These are phyloP conservation scores for Jaculus jaculus DNA, from an alignment of 2,113 vertebrate species.

Conservation along the genomic window DNA sequence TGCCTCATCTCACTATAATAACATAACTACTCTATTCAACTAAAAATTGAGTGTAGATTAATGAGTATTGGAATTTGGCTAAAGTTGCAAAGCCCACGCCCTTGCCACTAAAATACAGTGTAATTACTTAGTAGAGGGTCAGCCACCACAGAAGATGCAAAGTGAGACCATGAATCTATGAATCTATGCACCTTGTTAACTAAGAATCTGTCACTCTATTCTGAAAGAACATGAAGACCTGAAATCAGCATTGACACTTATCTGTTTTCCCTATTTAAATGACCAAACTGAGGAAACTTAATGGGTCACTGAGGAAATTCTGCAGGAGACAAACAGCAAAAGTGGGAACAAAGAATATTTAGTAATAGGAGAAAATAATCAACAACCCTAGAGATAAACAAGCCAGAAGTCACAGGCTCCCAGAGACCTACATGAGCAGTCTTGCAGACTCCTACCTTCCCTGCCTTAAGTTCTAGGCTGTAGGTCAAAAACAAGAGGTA, in stretches of 20 bases:
- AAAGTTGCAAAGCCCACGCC: not conserved
- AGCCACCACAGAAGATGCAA: not conserved
- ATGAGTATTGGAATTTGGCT: not conserved
- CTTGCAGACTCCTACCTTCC: no score
- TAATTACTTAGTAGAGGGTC: not conserved
- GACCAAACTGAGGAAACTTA: not conserved
- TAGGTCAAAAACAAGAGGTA: not conserved
- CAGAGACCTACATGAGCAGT: not conserved
- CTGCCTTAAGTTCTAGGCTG: not conserved
- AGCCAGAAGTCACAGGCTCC: not conserved
- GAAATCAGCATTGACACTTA: not conserved
- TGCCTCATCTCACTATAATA: not conserved
- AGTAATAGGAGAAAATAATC: not conserved
- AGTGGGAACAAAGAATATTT: not conserved
- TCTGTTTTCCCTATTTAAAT: not conserved
- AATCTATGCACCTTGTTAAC: not conserved
- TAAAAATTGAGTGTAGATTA: not conserved
- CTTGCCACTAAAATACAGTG: not conserved
- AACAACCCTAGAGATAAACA: not conserved
- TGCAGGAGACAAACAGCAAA: not conserved
- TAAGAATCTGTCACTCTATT: not conserved
- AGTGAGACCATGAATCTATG: not conserved
- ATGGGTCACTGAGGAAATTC: not conserved
- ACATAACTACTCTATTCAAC: no score
- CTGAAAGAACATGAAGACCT: not conserved